These are phyloP conservation scores for Paratrypauchen microcephalus DNA, from an alignment of 2,797 vertebrate genomes.

Conservation along the genomic window DNA sequence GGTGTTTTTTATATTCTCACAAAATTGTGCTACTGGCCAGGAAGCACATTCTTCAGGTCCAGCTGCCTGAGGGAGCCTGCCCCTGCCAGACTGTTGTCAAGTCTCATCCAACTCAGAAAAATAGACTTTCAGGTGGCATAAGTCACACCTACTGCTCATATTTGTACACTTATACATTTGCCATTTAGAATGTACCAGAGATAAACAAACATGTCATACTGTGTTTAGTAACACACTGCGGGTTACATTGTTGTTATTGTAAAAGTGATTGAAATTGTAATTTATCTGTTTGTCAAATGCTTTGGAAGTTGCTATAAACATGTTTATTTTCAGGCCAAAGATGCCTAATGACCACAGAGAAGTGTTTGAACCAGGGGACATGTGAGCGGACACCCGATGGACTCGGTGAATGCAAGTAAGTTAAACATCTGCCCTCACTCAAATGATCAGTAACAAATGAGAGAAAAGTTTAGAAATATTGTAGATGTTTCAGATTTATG, in stretches of 20 bases:
- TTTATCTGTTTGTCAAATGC: constrained; percentile 1
- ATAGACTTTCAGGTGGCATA: constrained; percentile 54
- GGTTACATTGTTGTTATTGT: neutral
- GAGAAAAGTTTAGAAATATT: constrained; percentile 11
- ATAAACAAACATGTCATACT: constrained; percentile 8
- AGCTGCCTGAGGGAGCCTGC: constrained; percentile 50
- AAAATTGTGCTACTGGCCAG: constrained; percentile 51
- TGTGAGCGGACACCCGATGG: constrained; percentile 84
- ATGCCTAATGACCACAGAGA: constrained; percentile 82
- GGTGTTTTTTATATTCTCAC: constrained; percentile 27
- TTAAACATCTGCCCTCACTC: constrained; percentile 28
- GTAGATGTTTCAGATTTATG: constrained; percentile 33
- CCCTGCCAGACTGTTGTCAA: constrained; percentile 50
- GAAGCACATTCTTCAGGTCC: constrained; percentile 41
- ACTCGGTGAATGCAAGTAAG: constrained; percentile 89
- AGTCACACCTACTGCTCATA: constrained; percentile 58
- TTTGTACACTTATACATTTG: constrained; percentile 23
- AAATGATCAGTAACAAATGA: constrained; percentile 11
- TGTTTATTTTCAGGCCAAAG: constrained; percentile 81
- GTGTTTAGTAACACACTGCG: neutral
- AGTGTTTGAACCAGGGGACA: constrained; percentile 88
- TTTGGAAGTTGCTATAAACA: constrained; percentile 42
- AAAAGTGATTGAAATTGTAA: neutral
- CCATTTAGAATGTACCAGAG: constrained; percentile 12
- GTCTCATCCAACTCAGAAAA: constrained; percentile 44